phyloP scores from a whole-genome alignment of 2,797 vertebrate genomes.

The Anas georgica region DNA sequence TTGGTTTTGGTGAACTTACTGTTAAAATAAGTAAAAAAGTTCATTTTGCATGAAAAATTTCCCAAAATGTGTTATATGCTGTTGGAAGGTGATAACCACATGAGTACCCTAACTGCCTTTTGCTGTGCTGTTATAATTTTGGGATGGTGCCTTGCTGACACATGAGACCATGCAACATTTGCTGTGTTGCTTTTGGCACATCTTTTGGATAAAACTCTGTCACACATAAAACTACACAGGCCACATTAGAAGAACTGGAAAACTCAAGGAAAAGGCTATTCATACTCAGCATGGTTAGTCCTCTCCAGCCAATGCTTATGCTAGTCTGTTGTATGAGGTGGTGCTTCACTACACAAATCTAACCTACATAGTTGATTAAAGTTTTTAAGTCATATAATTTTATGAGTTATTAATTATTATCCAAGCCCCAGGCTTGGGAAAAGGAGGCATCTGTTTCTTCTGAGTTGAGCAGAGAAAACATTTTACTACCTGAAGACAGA shows the following conservation, averaged over 20 bases:
- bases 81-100: background rate
- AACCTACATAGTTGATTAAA: background rate
- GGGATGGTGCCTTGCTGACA: background rate
- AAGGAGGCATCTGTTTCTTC: background rate
- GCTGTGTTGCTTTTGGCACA: background rate
- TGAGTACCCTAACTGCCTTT: accelerated
- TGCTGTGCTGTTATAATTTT: accelerated
- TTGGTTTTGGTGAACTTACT: background rate
- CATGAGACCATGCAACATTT: background rate
- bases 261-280: background rate
- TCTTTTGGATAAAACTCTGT: background rate
- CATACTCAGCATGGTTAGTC: background rate
- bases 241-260: background rate
- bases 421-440: background rate
- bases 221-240: background rate
- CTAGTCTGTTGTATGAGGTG: background rate
- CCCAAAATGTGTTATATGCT: accelerated
- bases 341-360: background rate
- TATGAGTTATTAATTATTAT: background rate
- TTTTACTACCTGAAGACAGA: background rate
- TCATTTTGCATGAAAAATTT: background rate
- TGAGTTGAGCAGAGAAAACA: background rate
- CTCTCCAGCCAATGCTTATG: background rate
- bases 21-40: background rate
- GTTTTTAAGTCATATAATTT: background rate